Conservation (phyloP, 2,113 vertebrate species). For the Plestiodon gilberti region DNA sequence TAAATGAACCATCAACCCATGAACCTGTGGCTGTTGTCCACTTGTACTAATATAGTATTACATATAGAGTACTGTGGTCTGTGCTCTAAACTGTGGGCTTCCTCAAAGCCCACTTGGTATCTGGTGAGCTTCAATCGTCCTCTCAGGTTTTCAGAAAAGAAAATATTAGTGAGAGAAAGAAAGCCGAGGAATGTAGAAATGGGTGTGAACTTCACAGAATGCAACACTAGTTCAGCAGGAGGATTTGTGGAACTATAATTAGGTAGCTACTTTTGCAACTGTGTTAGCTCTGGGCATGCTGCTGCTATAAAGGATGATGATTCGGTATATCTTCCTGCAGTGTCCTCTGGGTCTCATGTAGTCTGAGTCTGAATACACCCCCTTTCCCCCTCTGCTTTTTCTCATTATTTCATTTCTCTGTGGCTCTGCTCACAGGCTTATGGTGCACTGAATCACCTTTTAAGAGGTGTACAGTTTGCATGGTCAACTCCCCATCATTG, state of each 20-base stretch:
- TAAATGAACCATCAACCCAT: not conserved
- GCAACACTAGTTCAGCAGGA: accelerated
- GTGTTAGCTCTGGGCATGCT: not conserved
- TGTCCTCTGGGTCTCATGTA: not conserved
- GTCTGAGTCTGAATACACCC: not conserved
- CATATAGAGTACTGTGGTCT: not conserved
- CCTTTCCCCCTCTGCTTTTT: not conserved
- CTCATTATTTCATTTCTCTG: not conserved
- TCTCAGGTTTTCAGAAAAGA: not conserved
- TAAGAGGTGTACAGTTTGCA: too few species aligned
- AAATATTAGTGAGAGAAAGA: not conserved
- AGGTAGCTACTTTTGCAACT: not conserved
- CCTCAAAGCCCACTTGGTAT: not conserved
- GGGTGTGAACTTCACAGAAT: not conserved
- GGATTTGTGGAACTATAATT: not conserved
- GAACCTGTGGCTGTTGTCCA: not conserved
- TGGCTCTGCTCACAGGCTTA: too few species aligned
- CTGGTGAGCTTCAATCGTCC: constrained; percentile 7
- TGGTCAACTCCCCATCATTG: too few species aligned
- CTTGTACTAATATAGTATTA: not conserved
- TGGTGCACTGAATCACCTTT: too few species aligned
- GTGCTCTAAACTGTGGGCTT: constrained; percentile 16
- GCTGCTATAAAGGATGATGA: too few species aligned
- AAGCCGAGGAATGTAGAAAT: not conserved
- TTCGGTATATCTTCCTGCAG: not conserved